Evolutionary conservation across 2,888 invertebrate species (phyloP).

Genomic region (Deroplatys truncata): DNA sequence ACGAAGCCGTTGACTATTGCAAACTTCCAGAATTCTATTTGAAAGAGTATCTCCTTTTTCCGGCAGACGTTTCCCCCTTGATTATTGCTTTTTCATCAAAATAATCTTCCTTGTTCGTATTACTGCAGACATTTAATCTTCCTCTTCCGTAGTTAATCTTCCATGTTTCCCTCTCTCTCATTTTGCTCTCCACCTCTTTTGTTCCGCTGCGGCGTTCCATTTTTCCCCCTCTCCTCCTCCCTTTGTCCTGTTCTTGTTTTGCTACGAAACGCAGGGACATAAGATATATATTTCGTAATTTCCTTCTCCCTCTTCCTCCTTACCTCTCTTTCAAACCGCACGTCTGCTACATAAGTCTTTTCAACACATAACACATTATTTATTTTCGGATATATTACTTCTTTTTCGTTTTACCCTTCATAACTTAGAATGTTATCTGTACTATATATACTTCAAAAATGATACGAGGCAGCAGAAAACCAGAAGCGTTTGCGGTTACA

Average conservation of each 20-base stretch:
- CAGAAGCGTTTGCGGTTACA: neutral
- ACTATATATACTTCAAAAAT: conserved; percentile 1
- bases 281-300: conserved; percentile 27
- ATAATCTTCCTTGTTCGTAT: neutral
- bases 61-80: neutral
- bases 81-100: conserved; percentile 13
- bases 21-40: neutral
- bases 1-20: neutral
- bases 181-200: neutral
- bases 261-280: conserved; percentile 7
- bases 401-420: neutral
- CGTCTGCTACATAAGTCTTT: conserved; percentile 11
- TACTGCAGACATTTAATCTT: conserved; percentile 7
- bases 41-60: neutral
- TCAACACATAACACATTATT: conserved; percentile 17
- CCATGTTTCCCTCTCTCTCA: neutral
- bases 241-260: conserved; percentile 1
- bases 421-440: neutral
- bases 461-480: neutral
- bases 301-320: conserved; percentile 4
- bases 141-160: conserved; percentile 1
- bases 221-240: neutral
- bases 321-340: conserved; percentile 5
- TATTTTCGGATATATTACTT: conserved; percentile 20
- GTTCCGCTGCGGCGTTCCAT: neutral